Conservation (phyloP, 1,140 invertebrate genomes). For the Papilio glaucus region DNA sequence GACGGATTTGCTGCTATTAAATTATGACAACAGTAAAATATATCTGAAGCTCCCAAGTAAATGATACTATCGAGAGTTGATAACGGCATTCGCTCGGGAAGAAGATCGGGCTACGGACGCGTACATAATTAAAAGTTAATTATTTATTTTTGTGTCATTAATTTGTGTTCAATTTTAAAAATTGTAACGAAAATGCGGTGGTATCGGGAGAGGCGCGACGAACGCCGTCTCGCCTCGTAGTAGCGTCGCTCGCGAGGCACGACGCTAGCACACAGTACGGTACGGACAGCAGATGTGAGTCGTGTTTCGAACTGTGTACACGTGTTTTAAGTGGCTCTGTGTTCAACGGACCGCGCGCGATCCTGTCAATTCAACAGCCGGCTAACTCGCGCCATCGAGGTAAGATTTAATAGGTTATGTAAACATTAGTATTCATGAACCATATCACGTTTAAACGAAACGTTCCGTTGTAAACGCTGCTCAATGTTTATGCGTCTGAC, state of each 20-base stretch:
- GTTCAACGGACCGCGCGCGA: conserved; percentile 9
- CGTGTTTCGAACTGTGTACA: conserved; percentile 31
- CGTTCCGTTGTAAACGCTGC: not conserved
- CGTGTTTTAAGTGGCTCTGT: conserved; percentile 23
- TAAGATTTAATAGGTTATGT: conserved; percentile 30
- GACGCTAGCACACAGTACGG: conserved; percentile 11
- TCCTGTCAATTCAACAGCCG: not conserved
- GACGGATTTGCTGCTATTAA: conserved; percentile 39
- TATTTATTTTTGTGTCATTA: conserved; percentile 39
- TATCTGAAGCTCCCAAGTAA: conserved; percentile 49
- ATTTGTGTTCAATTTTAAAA: conserved; percentile 38
- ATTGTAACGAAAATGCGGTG: conserved; percentile 67
- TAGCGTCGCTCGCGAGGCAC: conserved; percentile 32
- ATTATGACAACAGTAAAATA: conserved; percentile 42
- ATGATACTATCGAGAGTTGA: conserved; percentile 56
- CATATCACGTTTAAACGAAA: conserved; percentile 8
- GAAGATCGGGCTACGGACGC: conserved; percentile 49
- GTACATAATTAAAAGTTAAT: conserved; percentile 40
- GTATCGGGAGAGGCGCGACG: conserved; percentile 60
- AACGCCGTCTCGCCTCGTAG: conserved; percentile 57
- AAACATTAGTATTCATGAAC: conserved; percentile 25
- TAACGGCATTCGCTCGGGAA: conserved; percentile 54
- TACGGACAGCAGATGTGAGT: conserved; percentile 28
- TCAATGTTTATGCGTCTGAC: conserved; percentile 27
- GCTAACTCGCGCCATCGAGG: conserved; percentile 10